These are phyloP conservation scores for Sacculina carcini DNA, from an alignment of 2,888 invertebrate species.

Conservation along the genomic window DNA sequence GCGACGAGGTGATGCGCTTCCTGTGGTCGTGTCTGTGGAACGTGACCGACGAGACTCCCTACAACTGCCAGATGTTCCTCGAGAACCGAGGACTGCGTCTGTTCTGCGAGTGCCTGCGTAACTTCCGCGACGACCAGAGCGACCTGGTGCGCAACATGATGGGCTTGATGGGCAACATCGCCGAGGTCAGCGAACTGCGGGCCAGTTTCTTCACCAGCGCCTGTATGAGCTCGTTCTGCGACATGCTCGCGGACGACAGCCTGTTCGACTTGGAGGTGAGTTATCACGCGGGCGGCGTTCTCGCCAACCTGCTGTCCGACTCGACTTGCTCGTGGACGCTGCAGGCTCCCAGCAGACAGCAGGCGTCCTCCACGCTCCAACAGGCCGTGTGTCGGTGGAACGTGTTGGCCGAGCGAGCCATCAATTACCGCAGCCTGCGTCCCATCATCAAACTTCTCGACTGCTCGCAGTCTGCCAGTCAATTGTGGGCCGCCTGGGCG, in stretches of 20 bases:
- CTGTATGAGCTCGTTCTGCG: constrained; percentile 31
- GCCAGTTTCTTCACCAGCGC: constrained; percentile 50
- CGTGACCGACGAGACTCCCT: constrained; percentile 74
- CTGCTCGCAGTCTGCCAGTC: constrained; percentile 48
- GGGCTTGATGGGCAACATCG: constrained; percentile 86
- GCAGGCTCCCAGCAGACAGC: constrained; percentile 35
- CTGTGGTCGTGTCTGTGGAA: constrained; percentile 99
- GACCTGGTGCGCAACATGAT: constrained; percentile 91
- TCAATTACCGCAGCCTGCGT: constrained; percentile 77
- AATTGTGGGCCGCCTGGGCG: constrained; percentile 94
- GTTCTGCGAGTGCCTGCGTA: constrained; percentile 50
- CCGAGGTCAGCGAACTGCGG: constrained; percentile 62
- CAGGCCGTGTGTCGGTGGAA: constrained; percentile 69
- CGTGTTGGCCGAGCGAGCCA: constrained; percentile 58
- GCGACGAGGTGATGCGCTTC: constrained; percentile 87
- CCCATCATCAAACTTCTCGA: constrained; percentile 59
- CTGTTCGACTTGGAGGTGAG: constrained; percentile 39
- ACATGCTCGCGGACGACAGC: constrained; percentile 39
- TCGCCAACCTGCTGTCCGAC: constrained; percentile 84
- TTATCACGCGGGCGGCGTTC: constrained; percentile 83
- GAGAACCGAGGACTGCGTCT: constrained; percentile 64
- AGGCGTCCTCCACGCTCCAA: constrained; percentile 46
- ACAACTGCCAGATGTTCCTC: constrained; percentile 74
- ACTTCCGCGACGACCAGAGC: constrained; percentile 32
- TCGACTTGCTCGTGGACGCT: constrained; percentile 60